phyloP scores from a whole-genome alignment of 2,113 vertebrate species.

The Paracanthobrama guichenoti region DNA sequence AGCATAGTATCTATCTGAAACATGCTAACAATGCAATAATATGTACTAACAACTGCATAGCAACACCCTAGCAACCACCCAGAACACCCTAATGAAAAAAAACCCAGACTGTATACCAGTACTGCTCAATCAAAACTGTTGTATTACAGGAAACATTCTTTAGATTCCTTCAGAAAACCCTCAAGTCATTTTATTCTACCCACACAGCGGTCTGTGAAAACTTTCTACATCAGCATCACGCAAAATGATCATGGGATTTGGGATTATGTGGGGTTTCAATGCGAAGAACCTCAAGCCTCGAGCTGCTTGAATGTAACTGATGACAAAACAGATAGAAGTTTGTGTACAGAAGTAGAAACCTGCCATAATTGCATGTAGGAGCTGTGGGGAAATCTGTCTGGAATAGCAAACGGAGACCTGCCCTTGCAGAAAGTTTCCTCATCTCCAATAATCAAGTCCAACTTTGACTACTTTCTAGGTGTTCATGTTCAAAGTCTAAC shows the following conservation, averaged over 20 bases:
- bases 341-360: slow-evolving; percentile 31
- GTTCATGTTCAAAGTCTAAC: slow-evolving; percentile 35
- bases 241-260: slow-evolving; percentile 68
- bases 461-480: slow-evolving; percentile 26
- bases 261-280: slow-evolving; percentile 72
- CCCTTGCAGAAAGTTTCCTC: slow-evolving; percentile 32
- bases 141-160: neutral
- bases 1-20: too few species aligned
- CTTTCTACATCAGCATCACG: slow-evolving; percentile 63
- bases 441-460: slow-evolving; percentile 40
- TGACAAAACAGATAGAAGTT: slow-evolving; percentile 70
- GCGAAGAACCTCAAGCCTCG: slow-evolving; percentile 63
- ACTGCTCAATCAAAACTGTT: neutral
- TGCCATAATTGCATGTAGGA: slow-evolving; percentile 12
- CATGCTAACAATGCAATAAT: too few species aligned
- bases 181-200: neutral
- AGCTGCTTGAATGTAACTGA: slow-evolving; percentile 64
- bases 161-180: neutral
- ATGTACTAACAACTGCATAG: too few species aligned
- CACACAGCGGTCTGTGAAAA: slow-evolving; percentile 52
- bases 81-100: too few species aligned
- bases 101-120: too few species aligned
- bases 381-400: neutral
- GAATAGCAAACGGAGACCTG: slow-evolving; percentile 31
- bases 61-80: too few species aligned